Conservation (phyloP, 1,140 invertebrate genomes). For the Trachymyrmex septentrionalis region DNA sequence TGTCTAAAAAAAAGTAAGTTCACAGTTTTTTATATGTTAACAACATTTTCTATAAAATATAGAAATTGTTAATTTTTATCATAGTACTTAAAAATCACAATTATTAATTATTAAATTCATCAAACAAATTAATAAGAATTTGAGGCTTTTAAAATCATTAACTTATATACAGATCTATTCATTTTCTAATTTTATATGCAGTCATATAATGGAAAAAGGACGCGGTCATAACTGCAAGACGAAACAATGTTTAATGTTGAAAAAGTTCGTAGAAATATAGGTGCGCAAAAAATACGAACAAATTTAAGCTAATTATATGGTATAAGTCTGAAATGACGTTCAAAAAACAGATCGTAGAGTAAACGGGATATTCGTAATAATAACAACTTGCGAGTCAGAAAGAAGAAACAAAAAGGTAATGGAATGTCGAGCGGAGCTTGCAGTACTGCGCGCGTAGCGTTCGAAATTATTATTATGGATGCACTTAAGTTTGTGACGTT, state of each 20-base stretch:
- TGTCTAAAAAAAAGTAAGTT: background rate
- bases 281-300: background rate
- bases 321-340: background rate
- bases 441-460: conserved; percentile 1
- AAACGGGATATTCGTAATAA: conserved; percentile 32
- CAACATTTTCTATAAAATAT: background rate
- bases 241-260: background rate
- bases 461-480: conserved; percentile 37
- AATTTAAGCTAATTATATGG: conserved; percentile 35
- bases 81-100: background rate
- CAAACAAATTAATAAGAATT: background rate
- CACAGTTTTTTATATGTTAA: background rate
- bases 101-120: conserved; percentile 7
- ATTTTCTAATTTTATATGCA: background rate
- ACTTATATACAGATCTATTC: background rate
- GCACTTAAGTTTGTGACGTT: conserved; percentile 9
- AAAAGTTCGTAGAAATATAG: background rate
- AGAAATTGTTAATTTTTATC: conserved; percentile 10
- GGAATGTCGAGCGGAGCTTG: conserved; percentile 17
- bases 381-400: conserved; percentile 24
- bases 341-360: conserved; percentile 26
- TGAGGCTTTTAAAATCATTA: too few relatives aligned
- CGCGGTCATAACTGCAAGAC: background rate
- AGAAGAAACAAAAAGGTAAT: conserved; percentile 34
- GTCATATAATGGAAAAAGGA: too few relatives aligned